phyloP scores from a whole-genome alignment of 2,888 invertebrate species.

The Lepidochrysops patricia region DNA sequence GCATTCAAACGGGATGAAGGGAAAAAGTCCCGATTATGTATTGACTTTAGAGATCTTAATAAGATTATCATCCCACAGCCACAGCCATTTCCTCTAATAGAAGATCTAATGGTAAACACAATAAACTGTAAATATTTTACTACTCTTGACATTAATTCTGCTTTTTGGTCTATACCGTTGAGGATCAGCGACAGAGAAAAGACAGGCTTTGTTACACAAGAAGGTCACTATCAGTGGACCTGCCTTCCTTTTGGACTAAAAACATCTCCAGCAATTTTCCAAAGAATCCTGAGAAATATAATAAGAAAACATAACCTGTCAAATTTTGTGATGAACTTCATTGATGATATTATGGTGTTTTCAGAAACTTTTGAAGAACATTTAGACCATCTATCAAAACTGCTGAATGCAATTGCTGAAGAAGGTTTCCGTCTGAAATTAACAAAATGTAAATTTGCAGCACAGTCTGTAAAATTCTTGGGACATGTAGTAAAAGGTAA shows the following conservation, averaged over 20 bases:
- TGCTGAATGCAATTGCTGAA: no score
- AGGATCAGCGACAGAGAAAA: no score
- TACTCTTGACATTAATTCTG: conserved; percentile 26
- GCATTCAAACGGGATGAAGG: conserved; percentile 26
- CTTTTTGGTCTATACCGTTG: conserved; percentile 36
- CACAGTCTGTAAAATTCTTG: no score
- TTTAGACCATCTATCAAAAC: no score
- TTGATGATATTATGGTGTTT: no score
- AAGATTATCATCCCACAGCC: conserved; percentile 15
- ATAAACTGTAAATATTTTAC: conserved; percentile 13
- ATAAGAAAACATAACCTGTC: conserved; percentile 19
- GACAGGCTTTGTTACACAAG: no score
- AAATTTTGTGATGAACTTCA: conserved; percentile 12
- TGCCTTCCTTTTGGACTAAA: conserved; percentile 31
- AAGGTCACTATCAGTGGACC: no score
- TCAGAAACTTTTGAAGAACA: no score
- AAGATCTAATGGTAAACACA: conserved; percentile 15
- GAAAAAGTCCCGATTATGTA: conserved; percentile 27
- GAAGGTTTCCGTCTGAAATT: no score
- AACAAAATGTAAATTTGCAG: no score
- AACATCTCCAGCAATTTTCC: conserved; percentile 31
- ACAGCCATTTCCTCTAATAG: conserved; percentile 16
- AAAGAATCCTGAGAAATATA: conserved; percentile 22
- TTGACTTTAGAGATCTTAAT: conserved; percentile 15
- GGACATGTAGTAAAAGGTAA: no score